Evolutionary conservation across 2,797 vertebrate species (phyloP).

Genomic region (Chaetodon trifasciatus): DNA sequence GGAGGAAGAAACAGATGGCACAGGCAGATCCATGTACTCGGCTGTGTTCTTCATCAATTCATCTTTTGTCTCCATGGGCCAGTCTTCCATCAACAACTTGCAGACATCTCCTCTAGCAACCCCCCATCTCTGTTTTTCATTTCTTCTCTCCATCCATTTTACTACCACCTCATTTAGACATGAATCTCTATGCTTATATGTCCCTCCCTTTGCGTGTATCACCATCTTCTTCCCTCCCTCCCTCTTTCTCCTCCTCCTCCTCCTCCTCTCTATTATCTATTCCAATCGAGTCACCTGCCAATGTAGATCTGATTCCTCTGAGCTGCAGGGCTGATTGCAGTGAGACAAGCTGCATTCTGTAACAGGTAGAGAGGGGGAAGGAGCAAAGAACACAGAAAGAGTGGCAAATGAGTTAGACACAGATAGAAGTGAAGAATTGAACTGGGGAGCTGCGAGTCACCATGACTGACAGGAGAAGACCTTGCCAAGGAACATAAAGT

Average conservation of each 20-base stretch:
- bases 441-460: constrained; percentile 49
- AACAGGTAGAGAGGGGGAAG: constrained; percentile 32
- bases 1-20: constrained; percentile 78
- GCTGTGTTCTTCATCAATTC: constrained; percentile 76
- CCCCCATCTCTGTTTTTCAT: constrained; percentile 9
- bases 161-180: neutral
- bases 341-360: constrained; percentile 47
- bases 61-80: constrained; percentile 65
- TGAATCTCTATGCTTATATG: constrained; percentile 12
- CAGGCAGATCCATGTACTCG: constrained; percentile 68
- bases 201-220: constrained; percentile 21
- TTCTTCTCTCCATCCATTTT: constrained; percentile 16
- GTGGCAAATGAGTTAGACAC: constrained; percentile 35
- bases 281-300: constrained; percentile 57
- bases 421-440: constrained; percentile 51
- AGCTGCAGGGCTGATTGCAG: constrained; percentile 63
- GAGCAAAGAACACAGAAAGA: constrained; percentile 34
- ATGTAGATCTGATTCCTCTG: constrained; percentile 55
- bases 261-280: constrained; percentile 49
- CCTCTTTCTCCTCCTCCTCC: constrained; percentile 3
- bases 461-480: constrained; percentile 55
- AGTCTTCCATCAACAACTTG: constrained; percentile 61
- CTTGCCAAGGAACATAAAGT: constrained; percentile 28
- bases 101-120: constrained; percentile 34
- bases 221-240: constrained; percentile 10